Base-by-base conservation (phyloP, 1,140 invertebrate genomes). In the Euborellia annulipes region DNA sequence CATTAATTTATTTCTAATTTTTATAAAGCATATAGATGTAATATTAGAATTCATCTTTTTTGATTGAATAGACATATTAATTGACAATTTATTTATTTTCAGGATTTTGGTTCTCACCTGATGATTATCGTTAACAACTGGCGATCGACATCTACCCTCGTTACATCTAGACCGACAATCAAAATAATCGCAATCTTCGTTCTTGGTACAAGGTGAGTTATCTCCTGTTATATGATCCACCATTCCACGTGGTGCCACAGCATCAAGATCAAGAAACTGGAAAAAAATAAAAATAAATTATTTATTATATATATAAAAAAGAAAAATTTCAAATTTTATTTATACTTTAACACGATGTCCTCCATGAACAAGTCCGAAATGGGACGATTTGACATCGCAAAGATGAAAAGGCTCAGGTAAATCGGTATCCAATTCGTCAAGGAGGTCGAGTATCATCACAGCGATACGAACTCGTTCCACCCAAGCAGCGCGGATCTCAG, bases 371-470 rank as follows among this genome's bases (percentile, higher is more conserved):
- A 77, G 45, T 3, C 77, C 78, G 60, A 82, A 82, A 55, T 81
- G 73, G 36, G 70, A 67, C 19, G 73, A 62, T 59, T 79, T 78
- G 0, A 82, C 62, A 58, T 80, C 75, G 59, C 78, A 82, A 2
- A 81, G 55, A 53, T 75, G 64, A 32, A 79, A 61, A 3, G 69
- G 68, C 53, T 78, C 66, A 7, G 64, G 59, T 46, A 74, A 69
- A 39, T 60, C 62, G 7, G 55, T 63, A 17, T 79, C 72, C 14
- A 80, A 51, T 42, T 70, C 66, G 20, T 73, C 65, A 2, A 79
- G 52, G 13, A 78, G 59, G 50, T 79, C 72, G 23, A 80, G 50
- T 4, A 81, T 69, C 56, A 73, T 64, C 2, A 77, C 56, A 1
- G 75, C 70, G 4, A 73, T 55, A 50, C 68, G 67, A 9, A 75